phyloP scores from a whole-genome alignment of 2,113 vertebrate genomes.

The Cricetomys ansorgei region DNA sequence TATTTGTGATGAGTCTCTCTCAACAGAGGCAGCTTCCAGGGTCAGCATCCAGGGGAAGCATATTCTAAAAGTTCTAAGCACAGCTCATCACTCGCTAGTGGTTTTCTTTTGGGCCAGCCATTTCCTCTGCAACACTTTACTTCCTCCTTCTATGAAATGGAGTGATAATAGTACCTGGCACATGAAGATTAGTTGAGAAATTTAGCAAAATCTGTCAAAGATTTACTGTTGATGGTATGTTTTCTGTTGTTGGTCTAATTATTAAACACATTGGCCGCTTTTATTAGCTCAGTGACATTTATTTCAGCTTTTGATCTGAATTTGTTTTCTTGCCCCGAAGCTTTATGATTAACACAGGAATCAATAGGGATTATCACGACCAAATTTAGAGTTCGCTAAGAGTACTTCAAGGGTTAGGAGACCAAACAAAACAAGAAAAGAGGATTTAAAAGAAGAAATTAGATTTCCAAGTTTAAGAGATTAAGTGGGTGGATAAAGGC shows the following conservation, averaged over 20 bases:
- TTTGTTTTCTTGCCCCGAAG: conserved; percentile 60
- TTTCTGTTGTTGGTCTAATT: conserved; percentile 41
- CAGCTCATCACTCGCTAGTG: not conserved
- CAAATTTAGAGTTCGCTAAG: conserved; percentile 71
- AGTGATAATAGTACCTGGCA: not conserved
- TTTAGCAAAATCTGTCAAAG: not conserved
- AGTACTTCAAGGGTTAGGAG: conserved; percentile 69
- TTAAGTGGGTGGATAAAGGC: conserved; percentile 65
- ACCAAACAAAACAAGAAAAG: conserved; percentile 77
- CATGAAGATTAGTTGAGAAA: not conserved
- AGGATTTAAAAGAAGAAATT: conserved; percentile 75
- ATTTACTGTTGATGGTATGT: not conserved
- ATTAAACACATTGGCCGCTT: conserved; percentile 65
- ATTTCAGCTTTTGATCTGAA: conserved; percentile 68
- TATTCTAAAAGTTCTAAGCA: not conserved
- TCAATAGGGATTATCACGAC: conserved; percentile 76
- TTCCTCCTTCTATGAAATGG: conserved; percentile 21
- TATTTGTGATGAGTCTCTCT: not conserved
- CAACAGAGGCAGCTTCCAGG: not conserved
- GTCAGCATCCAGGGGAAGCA: not conserved
- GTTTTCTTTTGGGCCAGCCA: not conserved
- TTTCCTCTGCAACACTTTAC: not conserved
- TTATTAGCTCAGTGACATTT: conserved; percentile 69
- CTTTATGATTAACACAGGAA: conserved; percentile 64
- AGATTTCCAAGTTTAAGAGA: conserved; percentile 73